Base-by-base conservation (phyloP, 2,113 vertebrate species). In the Elephantulus edwardii region DNA sequence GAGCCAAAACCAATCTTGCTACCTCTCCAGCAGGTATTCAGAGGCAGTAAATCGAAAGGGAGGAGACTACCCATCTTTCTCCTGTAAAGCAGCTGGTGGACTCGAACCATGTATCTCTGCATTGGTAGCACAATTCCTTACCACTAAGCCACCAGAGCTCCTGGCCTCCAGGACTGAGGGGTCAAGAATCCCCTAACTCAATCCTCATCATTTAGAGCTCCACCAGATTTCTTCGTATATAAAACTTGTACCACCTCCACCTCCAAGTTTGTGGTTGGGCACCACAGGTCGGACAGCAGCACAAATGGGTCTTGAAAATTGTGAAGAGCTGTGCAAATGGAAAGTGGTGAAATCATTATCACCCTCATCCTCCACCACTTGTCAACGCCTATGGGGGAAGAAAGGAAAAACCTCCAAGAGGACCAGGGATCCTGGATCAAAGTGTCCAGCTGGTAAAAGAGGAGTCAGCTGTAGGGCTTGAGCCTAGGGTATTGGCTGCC, bases 361-460 rank as follows among this genome's bases (percentile, higher is more conserved):
- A 42, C 42, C 60, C 66, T 52, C 93, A 38, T 93, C 90, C 91
- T 93, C 90, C 85, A 79, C 83, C 46, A 78, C 66, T 16, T 91
- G 87, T 91, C 94, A 93, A 10, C 14, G 6, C 88, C 81, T 56
- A 7, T 24, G 22, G 28, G 1, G 8, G 30, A 6, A 48, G 16
- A 38, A 38, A 35, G 20, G 66, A 68, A 38, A 70, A 38, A 19
- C 33, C 54, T 78, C 35, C 48, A 22, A 64, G 88, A 70, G n/a
- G 66, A 74, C 54, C 70, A 52, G 35, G 83, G 54, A 71, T 38
- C 24, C 83, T 20, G 84, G 54, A 83, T 88, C 91, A 75, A 92
- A 96, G 91, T 94, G 94, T 96, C 96, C 96, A 95, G 94, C 96
- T 97, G 96, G 93, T 91, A 91, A 90, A 91, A 96, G 96, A 90